Evolutionary conservation across 2,888 invertebrate genomes (phyloP), one percentile per base, ranked within the genome.

Genomic region (Cephonodes hylas): DNA sequence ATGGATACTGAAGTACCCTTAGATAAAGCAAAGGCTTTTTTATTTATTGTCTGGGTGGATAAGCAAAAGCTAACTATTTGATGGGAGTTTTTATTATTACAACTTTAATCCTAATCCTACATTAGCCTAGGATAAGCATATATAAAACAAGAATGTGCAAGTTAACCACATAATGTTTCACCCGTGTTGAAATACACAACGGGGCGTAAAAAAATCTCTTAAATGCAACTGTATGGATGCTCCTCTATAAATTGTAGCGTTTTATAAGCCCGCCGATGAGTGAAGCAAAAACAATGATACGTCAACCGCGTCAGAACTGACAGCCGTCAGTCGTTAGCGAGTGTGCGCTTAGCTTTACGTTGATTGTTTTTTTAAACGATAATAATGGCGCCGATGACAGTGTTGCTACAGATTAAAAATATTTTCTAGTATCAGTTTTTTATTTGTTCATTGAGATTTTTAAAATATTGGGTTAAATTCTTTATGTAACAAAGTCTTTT

Each of bases 271-370:
- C 13, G 8, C 62, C 65, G 70, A 44, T 69, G 75, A 75, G 59
- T 65, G 75, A 74, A 68, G 56, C 61, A 65, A 67, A 70, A 69
- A 76, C 78, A 78, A 78, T 77, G 76, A 78, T 78, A 67, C 71
- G 74, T 77, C 75, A 76, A 72, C 71, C 58, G 66, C 67, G 66
- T 72, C 75, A 70, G 42, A 64, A 66, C 64, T 70, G 75, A 72
- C 72, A 64, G 65, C 57, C 72, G 63, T 77, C 80, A 67, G 45
- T 80, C 75, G 48, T 23, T 74, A 61, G 66, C 38, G 58, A 61
- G 65, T 65, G 71, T 70, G 67, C 76, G 68, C 64, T 70, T 71
- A 74, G 64, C 64, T 65, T 59, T 45, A 58, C 31, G 64, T 42
- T 63, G 66, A 68, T 66, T 68, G 67, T 62, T 62, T 62, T 42